Evolutionary conservation across 2,797 vertebrate genomes (phyloP), one percentile per base, ranked within the genome.

Genomic region (Sylvilagus floridanus): DNA sequence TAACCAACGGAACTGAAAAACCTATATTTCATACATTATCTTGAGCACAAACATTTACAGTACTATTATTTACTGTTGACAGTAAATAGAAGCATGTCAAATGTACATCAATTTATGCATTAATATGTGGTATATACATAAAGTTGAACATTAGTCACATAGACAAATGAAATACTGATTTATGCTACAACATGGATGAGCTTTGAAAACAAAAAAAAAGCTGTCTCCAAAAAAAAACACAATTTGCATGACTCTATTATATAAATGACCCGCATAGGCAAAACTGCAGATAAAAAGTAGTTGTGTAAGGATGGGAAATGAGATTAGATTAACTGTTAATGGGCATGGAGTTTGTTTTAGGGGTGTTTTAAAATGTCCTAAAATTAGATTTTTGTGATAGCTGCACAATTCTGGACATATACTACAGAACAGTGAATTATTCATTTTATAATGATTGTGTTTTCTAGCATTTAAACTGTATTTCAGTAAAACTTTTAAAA

Each of bases 291-390:
- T 17, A 28, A 22, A 60, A 37, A 63, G 8, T 47, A 35, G 21
- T 9, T 77, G 12, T 7, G 5, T 50, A 89, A 22, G 66, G 21
- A 12, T 2, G 21, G 2, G 3, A 21, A 2, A 7, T 19, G 28
- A 37, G 50, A 21, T 32, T 22, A 7, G 30, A 60, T 2, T 68
- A 21, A 66, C 24, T 12, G 7, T 37, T 52, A 52, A 65, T 14
- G 7, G 26, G 2, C 22, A 3, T 12, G 12, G 7, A 1, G 3
- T 24, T 90, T 92, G 84, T 76, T 63, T 83, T 2, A 12, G 21
- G 42, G 3, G 16, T 71, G 65, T 87, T 82, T 79, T 62, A 94
- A 95, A 87, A 57, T 63, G 16, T 65, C 90, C 26, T 91, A 91
- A 78, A 66, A 73, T 83, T 71, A 84, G 57, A 54, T 50, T 87